A percentile compares a stretch with the other conserved stretches of the same genome.
Evolutionary conservation across 1,140 invertebrate genomes (phyloP).

Genomic region (Latrodectus geometricus): DNA sequence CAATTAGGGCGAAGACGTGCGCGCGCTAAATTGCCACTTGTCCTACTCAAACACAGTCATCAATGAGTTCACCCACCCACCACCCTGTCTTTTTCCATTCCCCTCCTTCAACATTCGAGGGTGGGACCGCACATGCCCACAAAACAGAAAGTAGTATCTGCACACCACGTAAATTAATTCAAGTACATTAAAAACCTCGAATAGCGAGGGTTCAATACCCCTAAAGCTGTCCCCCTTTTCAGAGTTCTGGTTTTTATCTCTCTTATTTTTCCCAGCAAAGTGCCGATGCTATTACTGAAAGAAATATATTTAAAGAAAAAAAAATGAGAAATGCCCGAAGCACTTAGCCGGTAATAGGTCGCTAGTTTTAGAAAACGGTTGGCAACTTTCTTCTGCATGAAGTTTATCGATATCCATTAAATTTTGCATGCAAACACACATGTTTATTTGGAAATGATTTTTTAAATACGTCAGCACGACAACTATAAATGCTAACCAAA

Average conservation of each 20-base stretch:
- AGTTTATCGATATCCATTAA: too few species aligned
- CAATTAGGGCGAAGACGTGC: conserved; percentile 39
- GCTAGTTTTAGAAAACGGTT: neutral
- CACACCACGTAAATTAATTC: conserved; percentile 29
- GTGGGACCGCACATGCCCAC: neutral
- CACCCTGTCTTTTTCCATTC: neutral
- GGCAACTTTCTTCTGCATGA: neutral
- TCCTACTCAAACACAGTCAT: conserved; percentile 41
- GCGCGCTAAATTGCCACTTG: conserved; percentile 38
- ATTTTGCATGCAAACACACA: too few species aligned
- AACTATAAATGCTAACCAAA: too few species aligned
- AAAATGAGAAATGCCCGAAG: neutral
- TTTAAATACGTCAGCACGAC: too few species aligned
- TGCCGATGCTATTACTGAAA: neutral
- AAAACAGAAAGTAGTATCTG: too few species aligned
- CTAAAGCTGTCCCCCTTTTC: neutral
- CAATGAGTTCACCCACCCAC: neutral
- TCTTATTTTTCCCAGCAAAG: neutral
- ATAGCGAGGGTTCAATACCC: too few species aligned
- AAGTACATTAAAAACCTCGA: too few species aligned
- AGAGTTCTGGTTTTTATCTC: neutral
- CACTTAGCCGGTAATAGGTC: neutral
- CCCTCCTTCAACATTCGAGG: neutral
- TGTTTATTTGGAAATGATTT: too few species aligned
- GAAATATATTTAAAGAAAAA: neutral